Evolutionary conservation across 2,888 invertebrate species (phyloP).

Genomic region (Agonopterix alstromeriana): DNA sequence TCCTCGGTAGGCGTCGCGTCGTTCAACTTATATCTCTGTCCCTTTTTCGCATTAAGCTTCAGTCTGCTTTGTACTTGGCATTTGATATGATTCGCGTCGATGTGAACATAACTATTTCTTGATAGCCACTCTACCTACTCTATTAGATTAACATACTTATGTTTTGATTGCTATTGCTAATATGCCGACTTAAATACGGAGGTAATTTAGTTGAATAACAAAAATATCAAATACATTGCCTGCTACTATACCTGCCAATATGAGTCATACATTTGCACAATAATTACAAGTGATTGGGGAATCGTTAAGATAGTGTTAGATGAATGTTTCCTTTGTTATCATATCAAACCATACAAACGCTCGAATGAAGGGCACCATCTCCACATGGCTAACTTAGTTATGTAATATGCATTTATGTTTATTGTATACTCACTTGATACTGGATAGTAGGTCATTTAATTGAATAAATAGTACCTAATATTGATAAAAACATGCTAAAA

Average conservation of each 20-base stretch:
- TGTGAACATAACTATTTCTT: conserved; percentile 53
- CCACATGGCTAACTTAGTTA: conserved; percentile 3
- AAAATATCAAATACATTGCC: background rate
- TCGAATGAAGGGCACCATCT: background rate
- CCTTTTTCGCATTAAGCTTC: conserved; percentile 66
- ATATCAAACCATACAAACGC: conserved; percentile 6
- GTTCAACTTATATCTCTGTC: conserved; percentile 67
- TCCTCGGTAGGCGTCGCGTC: conserved; percentile 68
- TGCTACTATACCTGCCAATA: conserved; percentile 4
- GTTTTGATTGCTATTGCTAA: conserved; percentile 32
- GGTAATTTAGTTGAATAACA: background rate
- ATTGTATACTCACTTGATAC: no score
- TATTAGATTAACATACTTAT: conserved; percentile 31
- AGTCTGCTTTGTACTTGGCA: conserved; percentile 59
- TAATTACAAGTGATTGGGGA: conserved; percentile 26
- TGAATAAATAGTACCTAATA: no score
- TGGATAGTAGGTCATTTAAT: no score
- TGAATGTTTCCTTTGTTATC: conserved; percentile 34
- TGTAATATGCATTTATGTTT: no score
- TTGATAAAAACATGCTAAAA: no score
- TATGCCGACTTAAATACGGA: background rate
- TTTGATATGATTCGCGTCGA: conserved; percentile 59
- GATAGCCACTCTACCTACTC: conserved; percentile 44
- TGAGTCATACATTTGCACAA: conserved; percentile 41
- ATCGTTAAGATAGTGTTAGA: conserved; percentile 16